Conservation (phyloP, 1,140 invertebrate genomes). For the Ips nitidus region DNA sequence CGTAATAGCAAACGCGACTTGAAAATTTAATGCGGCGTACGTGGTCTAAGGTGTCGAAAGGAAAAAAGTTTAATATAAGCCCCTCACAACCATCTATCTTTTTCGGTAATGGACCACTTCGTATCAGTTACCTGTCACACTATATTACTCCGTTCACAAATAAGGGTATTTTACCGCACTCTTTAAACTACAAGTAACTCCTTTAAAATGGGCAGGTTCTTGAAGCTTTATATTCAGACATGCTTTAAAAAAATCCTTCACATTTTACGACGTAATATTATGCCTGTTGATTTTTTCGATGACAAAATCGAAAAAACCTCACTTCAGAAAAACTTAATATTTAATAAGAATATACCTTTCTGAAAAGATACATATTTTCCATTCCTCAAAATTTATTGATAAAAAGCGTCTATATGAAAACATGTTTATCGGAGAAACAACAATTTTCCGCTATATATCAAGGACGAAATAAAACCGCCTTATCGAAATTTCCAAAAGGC, state of each 20-base stretch:
- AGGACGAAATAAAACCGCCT: neutral
- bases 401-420: neutral
- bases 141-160: constrained; percentile 38
- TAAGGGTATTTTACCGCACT: constrained; percentile 37
- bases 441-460: constrained; percentile 1
- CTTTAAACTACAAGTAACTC: constrained; percentile 36
- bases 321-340: constrained; percentile 14
- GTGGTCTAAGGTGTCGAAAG: constrained; percentile 32
- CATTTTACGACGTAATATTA: neutral
- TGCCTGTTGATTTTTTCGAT: neutral
- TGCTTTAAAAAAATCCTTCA: neutral
- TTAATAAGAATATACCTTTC: constrained; percentile 7
- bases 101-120: constrained; percentile 39
- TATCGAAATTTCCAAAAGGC: neutral
- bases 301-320: neutral
- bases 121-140: constrained; percentile 39
- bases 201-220: constrained; percentile 17
- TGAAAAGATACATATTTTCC: constrained; percentile 2
- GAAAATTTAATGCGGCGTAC: constrained; percentile 37
- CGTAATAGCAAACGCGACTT: constrained; percentile 37
- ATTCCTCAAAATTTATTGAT: neutral
- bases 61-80: constrained; percentile 40
- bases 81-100: constrained; percentile 37
- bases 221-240: constrained; percentile 4
- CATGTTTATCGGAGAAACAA: neutral